Evolutionary conservation across 2,797 vertebrate genomes (phyloP), one percentile per base, ranked within the genome.

Genomic region (Scomberomorus guttatus): DNA sequence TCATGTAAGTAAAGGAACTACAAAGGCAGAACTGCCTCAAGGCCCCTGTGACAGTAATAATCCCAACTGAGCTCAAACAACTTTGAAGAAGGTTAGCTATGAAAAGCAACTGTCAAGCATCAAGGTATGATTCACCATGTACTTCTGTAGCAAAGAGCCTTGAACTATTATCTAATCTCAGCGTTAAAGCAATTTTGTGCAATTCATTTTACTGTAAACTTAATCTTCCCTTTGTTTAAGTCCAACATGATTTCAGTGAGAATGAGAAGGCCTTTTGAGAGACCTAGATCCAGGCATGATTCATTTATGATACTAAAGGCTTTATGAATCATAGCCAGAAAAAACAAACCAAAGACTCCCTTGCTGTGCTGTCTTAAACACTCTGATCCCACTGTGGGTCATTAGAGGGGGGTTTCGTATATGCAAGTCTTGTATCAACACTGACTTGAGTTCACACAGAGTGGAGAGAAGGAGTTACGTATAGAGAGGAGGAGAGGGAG

Each of bases 271-370:
- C 14, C 59, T 39, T 79, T 46, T 37, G 9, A 70, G 79, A 48
- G 80, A 77, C 72, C 69, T 51, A 3, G 79, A 81, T 73, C 14
- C 74, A 61, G 81, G 80, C 87, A 79, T 10, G 73, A 71, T 82
- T 89, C 80, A 77, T 83, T 85, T 84, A 34, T 67, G 80, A 89
- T 68, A 73, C 52, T 77, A 83, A 79, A 69, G 77, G 67, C 66
- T 82, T 79, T 71, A 83, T 89, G 90, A 91, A 83, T 90, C 88
- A 85, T 20, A 29, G 83, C 89, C 93, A 93, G 90, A 42, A 87
- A 91, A n/a, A 93, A 93, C 88, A 93, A 90, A 89, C 80, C 85
- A 58, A 78, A 88, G 84, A 57, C 77, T 89, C 85, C 76, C 74
- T 82, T 9, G 0, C 63, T 79, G 77, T 91, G 82, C 87, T 89